Conservation (phyloP, 2,888 invertebrate species). For the Tetropium fuscum region DNA sequence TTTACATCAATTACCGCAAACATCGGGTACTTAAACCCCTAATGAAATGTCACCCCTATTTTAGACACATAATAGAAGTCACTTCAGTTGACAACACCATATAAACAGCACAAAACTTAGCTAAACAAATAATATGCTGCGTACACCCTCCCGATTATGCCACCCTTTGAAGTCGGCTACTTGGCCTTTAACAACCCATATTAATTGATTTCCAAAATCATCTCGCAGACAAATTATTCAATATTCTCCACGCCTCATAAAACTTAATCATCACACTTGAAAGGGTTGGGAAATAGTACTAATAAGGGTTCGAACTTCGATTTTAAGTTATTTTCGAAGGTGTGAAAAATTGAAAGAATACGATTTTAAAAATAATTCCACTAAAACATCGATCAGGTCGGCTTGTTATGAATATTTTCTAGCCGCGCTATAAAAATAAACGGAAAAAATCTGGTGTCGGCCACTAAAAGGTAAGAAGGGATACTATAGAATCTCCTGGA, state of each 20-base stretch:
- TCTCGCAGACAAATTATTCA: constrained; percentile 19
- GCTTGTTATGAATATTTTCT: constrained; percentile 1
- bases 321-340: background rate
- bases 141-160: background rate
- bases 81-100: constrained; percentile 17
- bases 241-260: constrained; percentile 24
- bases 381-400: background rate
- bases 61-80: constrained; percentile 12
- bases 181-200: background rate
- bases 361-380: constrained; percentile 4
- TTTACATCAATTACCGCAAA: background rate
- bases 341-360: constrained; percentile 19
- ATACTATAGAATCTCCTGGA: constrained; percentile 29
- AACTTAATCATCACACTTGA: background rate
- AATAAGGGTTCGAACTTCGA: constrained; percentile 13
- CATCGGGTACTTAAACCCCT: background rate
- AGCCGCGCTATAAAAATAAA: background rate
- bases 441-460: constrained; percentile 13
- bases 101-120: constrained; percentile 5
- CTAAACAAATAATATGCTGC: background rate
- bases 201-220: constrained; percentile 13
- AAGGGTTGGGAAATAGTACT: constrained; percentile 10
- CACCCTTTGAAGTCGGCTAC: constrained; percentile 3
- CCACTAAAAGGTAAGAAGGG: constrained; percentile 4
- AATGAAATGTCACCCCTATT: constrained; percentile 17